Conservation (phyloP, 1,140 invertebrate genomes). For the Aphis craccivora region DNA sequence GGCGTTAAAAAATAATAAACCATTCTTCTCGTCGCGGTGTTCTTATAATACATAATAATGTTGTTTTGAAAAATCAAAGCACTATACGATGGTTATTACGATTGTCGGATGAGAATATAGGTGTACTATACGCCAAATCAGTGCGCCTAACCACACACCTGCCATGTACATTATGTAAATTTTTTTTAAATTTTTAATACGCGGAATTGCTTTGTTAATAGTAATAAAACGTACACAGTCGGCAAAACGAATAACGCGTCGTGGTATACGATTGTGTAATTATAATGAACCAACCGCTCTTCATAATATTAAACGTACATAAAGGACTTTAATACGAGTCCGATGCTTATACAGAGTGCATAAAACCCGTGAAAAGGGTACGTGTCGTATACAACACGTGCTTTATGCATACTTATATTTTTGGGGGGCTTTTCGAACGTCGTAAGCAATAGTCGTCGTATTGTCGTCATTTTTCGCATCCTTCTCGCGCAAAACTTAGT, state of each 20-base stretch:
- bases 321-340: neutral
- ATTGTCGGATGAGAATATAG: neutral
- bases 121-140: neutral
- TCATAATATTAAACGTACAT: neutral
- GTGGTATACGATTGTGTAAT: neutral
- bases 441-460: too few relatives aligned
- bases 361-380: too few relatives aligned
- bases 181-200: neutral
- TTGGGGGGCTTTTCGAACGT: too few relatives aligned
- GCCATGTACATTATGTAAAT: neutral
- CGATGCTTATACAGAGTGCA: too few relatives aligned
- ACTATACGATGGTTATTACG: neutral
- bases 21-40: neutral
- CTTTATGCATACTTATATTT: too few relatives aligned
- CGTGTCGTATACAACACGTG: too few relatives aligned
- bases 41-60: neutral
- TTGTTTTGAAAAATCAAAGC: neutral
- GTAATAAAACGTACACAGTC: neutral
- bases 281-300: neutral
- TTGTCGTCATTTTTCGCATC: too few relatives aligned
- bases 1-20: neutral
- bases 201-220: neutral
- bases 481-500: too few relatives aligned
- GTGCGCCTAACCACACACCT: neutral
- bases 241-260: neutral